Percentiles rank a stretch among this genome's conserved stretches.
phyloP scores from a whole-genome alignment of 1,140 invertebrate species.

The Papilio aristodemus region DNA sequence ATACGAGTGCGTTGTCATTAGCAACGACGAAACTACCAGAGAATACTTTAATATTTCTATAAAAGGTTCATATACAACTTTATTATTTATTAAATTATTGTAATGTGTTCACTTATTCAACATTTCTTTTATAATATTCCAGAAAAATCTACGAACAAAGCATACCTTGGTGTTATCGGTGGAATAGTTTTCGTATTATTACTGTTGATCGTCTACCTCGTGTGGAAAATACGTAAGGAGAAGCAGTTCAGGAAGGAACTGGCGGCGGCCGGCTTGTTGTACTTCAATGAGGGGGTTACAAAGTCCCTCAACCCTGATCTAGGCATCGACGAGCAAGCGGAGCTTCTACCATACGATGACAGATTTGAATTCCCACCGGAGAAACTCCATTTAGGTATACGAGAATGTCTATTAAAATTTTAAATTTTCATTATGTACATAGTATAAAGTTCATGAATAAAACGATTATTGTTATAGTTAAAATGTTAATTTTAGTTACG shows the following conservation, averaged over 20 bases:
- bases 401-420: neutral
- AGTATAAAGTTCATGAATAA: too few relatives aligned
- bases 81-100: neutral
- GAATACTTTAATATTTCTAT: slow-evolving; percentile 47
- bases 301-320: slow-evolving; percentile 93
- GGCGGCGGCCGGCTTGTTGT: slow-evolving; percentile 84
- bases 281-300: slow-evolving; percentile 90
- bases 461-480: too few relatives aligned
- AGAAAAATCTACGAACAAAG: slow-evolving; percentile 48
- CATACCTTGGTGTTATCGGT: slow-evolving; percentile 59
- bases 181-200: slow-evolving; percentile 78
- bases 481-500: too few relatives aligned
- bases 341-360: slow-evolving; percentile 93
- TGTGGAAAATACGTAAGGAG: slow-evolving; percentile 82
- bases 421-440: too few relatives aligned
- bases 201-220: slow-evolving; percentile 79
- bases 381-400: slow-evolving; percentile 89
- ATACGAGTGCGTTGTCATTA: slow-evolving; percentile 60
- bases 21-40: slow-evolving; percentile 29
- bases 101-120: neutral
- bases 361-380: slow-evolving; percentile 95
- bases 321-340: slow-evolving; percentile 94
- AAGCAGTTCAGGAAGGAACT: slow-evolving; percentile 83
- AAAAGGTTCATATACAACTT: slow-evolving; percentile 46
- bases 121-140: slow-evolving; percentile 36